These are phyloP conservation scores for Vesta saturnalis DNA, from an alignment of 2,888 invertebrate genomes.

Conservation along the genomic window DNA sequence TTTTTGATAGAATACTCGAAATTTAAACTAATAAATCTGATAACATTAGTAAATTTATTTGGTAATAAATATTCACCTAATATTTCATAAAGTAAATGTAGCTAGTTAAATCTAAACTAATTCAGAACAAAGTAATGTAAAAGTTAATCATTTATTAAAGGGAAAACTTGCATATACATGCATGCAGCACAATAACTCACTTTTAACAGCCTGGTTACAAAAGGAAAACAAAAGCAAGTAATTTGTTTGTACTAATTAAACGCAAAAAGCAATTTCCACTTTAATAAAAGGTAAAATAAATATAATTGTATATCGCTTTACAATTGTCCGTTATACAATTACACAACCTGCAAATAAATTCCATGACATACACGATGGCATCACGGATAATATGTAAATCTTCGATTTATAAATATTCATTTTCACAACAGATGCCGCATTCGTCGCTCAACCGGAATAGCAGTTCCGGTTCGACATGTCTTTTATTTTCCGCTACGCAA, in stretches of 20 bases:
- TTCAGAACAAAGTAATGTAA: too few relatives aligned
- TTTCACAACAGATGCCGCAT: constrained; percentile 53
- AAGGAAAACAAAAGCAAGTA: not conserved
- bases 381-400: constrained; percentile 54
- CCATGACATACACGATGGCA: constrained; percentile 48
- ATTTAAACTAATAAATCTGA: too few relatives aligned
- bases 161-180: too few relatives aligned
- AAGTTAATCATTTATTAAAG: too few relatives aligned
- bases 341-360: constrained; percentile 50
- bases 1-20: too few relatives aligned
- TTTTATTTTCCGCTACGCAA: constrained; percentile 54
- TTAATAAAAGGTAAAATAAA: constrained; percentile 9
- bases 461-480: constrained; percentile 61
- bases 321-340: constrained; percentile 50
- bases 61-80: too few relatives aligned
- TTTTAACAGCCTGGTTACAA: too few relatives aligned
- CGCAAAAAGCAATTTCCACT: not conserved
- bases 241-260: not conserved
- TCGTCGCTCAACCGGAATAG: constrained; percentile 58
- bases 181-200: too few relatives aligned
- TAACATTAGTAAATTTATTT: too few relatives aligned
- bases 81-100: too few relatives aligned
- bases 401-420: constrained; percentile 55
- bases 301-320: constrained; percentile 37
- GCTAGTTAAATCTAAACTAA: too few relatives aligned